Base-by-base conservation (phyloP, 1,140 invertebrate species). In the Orchesella cincta region DNA sequence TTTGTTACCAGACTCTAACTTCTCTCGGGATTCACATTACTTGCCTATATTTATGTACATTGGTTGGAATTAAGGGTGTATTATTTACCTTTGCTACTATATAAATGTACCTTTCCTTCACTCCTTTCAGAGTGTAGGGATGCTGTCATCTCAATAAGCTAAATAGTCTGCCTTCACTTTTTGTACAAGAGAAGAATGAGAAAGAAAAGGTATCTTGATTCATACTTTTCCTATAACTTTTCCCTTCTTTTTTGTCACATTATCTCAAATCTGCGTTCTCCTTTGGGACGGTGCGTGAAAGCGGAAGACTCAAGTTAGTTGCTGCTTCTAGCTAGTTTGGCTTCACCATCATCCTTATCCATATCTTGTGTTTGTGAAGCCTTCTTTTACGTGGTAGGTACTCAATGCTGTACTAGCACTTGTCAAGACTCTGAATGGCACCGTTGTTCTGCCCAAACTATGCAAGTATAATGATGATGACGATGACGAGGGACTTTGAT, bases 391-490 rank as follows among this genome's bases (percentile, higher is more conserved):
- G 3, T 57, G 8, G 3, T 14, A 8, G 52, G 14, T 23, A n/a
- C 23, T 23, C 52, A 14, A 5, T 57, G 8, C 52, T 57, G 23
- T 57, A 18, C 52, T 57, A 14, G 8, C 23, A 31, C 33, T 33
- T 29, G 62, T 16, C 26, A 57, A 8, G 39, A 46, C 8, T 46
- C 16, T 26, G 26, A n/a, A 57, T 67, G 62, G 62, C 26, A 67
- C 62, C 12, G 33, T 67, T 14, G 62, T 67, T 3, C 8, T 12
- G 26, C 14, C 62, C 31, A 67, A 67, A 8, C 62, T 67, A 67
- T 67, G 62, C 62, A 67, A 67, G 62, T 33, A n/a, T 67, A 67
- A 67, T 67, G 62, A 67, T n/a, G n/a, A n/a, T n/a, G n/a, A n/a
- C n/a, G n/a, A n/a, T n/a, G n/a, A n/a, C n/a, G n/a, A n/a, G n/a